Conservation (phyloP, 1,140 invertebrate genomes). For the Procambarus clarkii region DNA sequence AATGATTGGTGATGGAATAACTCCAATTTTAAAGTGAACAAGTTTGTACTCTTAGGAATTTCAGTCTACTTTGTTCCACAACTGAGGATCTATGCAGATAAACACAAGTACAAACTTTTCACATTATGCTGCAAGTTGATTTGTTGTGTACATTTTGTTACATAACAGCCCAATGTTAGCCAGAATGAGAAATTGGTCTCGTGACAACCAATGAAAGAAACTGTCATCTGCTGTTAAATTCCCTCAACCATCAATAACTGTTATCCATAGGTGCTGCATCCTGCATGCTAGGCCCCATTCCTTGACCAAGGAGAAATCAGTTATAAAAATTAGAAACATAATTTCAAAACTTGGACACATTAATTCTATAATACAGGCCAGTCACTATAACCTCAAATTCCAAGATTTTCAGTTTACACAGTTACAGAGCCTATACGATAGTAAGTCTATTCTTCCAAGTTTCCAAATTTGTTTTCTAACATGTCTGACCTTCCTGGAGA, state of each 20-base stretch:
- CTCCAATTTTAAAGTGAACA: neutral
- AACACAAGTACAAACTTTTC: neutral
- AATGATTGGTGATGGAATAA: constrained; percentile 1
- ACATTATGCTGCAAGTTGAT: neutral
- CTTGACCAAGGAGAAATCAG: neutral
- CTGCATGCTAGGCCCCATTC: constrained; percentile 32
- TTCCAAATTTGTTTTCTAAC: neutral
- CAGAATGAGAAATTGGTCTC: neutral
- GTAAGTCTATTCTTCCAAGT: neutral
- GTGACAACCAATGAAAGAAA: neutral
- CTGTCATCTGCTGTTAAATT: neutral
- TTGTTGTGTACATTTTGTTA: neutral
- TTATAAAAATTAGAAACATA: neutral
- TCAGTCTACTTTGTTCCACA: neutral
- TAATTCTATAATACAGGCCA: neutral
- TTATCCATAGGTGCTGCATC: constrained; percentile 1
- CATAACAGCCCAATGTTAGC: neutral
- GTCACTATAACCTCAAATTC: neutral
- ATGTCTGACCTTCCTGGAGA: neutral
- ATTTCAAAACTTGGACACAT: neutral
- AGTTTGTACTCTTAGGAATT: neutral
- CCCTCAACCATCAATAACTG: constrained; percentile 20
- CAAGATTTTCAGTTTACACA: neutral
- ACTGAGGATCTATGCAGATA: neutral
- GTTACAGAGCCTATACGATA: neutral